phyloP scores from a whole-genome alignment of 1,140 invertebrate genomes.

The Papilio polytes region DNA sequence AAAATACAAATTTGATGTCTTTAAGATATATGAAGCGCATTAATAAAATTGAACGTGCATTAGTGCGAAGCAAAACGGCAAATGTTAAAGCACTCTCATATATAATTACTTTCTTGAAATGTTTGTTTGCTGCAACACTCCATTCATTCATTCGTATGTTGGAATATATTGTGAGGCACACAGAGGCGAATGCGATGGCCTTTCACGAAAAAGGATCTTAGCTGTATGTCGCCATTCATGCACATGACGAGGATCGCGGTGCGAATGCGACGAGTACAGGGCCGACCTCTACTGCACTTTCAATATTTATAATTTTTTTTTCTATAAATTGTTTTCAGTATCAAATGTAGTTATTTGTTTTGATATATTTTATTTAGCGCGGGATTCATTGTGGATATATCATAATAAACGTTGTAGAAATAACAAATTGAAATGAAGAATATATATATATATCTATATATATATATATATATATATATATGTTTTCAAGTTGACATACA shows the following conservation, averaged over 20 bases:
- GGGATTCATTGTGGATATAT: too few relatives aligned
- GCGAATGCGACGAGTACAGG: slow-evolving; percentile 51
- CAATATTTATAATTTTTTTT: not conserved
- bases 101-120: slow-evolving; percentile 41
- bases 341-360: not conserved
- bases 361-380: too few relatives aligned
- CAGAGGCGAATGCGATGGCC: slow-evolving; percentile 62
- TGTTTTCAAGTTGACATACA: not conserved
- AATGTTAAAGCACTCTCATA: slow-evolving; percentile 37
- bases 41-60: slow-evolving; percentile 38
- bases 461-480: too few relatives aligned
- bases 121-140: slow-evolving; percentile 39
- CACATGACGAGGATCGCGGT: slow-evolving; percentile 60
- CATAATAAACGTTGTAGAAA: not conserved
- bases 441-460: too few relatives aligned
- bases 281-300: slow-evolving; percentile 49
- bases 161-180: slow-evolving; percentile 53
- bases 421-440: not conserved
- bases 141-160: slow-evolving; percentile 40
- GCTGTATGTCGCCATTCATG: slow-evolving; percentile 71
- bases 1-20: not conserved
- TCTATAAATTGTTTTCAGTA: not conserved
- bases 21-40: slow-evolving; percentile 10
- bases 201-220: slow-evolving; percentile 74
- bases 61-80: slow-evolving; percentile 7